These are phyloP conservation scores for Elachura formosa DNA, from an alignment of 2,113 vertebrate species.

Conservation along the genomic window DNA sequence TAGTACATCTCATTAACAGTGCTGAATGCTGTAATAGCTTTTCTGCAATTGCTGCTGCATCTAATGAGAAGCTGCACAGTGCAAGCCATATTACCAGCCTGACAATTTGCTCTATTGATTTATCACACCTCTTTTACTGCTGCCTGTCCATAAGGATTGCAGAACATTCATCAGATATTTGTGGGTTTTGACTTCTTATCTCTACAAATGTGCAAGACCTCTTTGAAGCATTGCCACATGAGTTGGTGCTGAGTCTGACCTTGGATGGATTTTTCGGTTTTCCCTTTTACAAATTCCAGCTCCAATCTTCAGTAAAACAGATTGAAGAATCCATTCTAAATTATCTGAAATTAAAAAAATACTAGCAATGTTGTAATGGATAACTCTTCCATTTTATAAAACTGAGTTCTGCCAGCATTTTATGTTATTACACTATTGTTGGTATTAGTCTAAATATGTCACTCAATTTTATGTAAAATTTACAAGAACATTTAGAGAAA, in stretches of 20 bases:
- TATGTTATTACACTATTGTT: background rate
- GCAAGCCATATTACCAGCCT: constrained; percentile 46
- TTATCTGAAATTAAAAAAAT: background rate
- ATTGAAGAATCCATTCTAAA: background rate
- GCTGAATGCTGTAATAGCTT: constrained; percentile 54
- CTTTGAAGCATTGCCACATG: background rate
- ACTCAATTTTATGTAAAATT: background rate
- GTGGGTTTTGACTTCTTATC: constrained; percentile 13
- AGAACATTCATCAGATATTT: constrained; percentile 48
- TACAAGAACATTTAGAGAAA: background rate
- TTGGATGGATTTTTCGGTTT: background rate
- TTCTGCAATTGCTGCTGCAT: constrained; percentile 59
- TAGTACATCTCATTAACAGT: constrained; percentile 65
- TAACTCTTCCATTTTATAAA: background rate
- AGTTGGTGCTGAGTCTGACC: background rate
- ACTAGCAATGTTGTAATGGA: background rate
- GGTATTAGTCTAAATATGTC: background rate
- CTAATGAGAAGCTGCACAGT: constrained; percentile 70
- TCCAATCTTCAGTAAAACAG: background rate
- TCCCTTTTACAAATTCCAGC: background rate
- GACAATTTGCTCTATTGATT: constrained; percentile 72
- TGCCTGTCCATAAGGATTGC: constrained; percentile 44
- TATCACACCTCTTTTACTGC: constrained; percentile 47
- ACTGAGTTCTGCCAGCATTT: background rate
- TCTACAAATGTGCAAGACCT: background rate